Conservation (phyloP, 2,888 invertebrate species). For the Mantis religiosa region DNA sequence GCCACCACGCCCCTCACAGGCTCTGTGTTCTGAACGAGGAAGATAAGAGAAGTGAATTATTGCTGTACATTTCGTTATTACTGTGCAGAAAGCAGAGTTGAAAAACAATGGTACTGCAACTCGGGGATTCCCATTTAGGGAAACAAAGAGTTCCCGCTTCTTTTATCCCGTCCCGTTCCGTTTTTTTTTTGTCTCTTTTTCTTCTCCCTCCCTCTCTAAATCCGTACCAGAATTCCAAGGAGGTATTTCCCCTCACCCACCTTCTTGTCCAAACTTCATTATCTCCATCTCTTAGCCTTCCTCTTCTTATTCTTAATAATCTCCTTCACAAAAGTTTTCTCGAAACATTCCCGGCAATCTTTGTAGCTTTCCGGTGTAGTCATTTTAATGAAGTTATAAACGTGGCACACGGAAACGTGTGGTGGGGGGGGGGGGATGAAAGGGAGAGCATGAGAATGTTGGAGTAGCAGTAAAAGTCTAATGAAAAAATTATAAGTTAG, state of each 20-base stretch:
- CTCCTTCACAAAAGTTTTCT: conserved; percentile 12
- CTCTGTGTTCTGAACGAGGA: background rate
- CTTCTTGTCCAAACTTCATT: conserved; percentile 23
- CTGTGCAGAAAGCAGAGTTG: background rate
- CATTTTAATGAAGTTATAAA: conserved; percentile 24
- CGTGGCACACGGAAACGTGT: conserved; percentile 3
- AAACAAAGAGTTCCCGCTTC: conserved; percentile 3
- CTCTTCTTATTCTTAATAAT: conserved; percentile 19
- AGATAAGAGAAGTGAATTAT: conserved; percentile 7
- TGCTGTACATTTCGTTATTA: background rate
- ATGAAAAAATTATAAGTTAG: conserved; percentile 18
- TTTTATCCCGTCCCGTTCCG: background rate
- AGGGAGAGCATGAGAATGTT: background rate
- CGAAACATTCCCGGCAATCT: conserved; percentile 21
- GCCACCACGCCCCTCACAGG: background rate
- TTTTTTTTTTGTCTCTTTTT: background rate
- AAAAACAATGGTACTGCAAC: background rate
- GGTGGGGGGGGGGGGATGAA: background rate
- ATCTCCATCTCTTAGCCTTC: conserved; percentile 19
- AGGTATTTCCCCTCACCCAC: background rate
- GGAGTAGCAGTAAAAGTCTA: conserved; percentile 10
- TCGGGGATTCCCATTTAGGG: background rate
- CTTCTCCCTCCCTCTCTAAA: background rate
- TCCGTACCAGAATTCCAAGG: background rate
- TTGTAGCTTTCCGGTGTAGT: conserved; percentile 20